Evolutionary conservation across 2,888 invertebrate species (phyloP), one percentile per base, ranked within the genome.

Genomic region (Cremastinae sp.): DNA sequence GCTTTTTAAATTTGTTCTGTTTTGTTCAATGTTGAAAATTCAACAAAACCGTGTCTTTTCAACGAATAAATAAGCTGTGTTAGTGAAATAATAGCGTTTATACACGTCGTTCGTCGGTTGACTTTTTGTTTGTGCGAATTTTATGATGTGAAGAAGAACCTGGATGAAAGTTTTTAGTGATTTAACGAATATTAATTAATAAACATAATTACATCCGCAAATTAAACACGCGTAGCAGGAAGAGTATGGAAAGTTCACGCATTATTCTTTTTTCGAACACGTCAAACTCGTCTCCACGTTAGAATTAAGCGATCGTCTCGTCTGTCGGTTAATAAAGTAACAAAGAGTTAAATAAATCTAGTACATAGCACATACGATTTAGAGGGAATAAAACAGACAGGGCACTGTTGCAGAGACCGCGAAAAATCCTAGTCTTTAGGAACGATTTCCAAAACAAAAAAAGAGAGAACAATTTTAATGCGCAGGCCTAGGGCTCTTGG

Each of bases 61-160:
- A 56, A 58, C 10, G 12, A 51, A 49, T 16, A 62, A 38, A 68
- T 18, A 49, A 51, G 56, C 38, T 69, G 58, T 38, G 18, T 56
- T 56, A 7, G 41, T 22, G 43, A 10, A 28, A 62, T 59, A n/a
- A n/a, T 3, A 28, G 28, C 28, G 28, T 28, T 28, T 28, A 28
- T 16, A 18, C 16, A 36, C 68, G 38, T 49, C 34, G 58, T 62
- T 53, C 59, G 58, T 62, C 62, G 43, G 49, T 72, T 51, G 58
- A 69, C 45, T 41, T 75, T 75, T 62, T 62, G 66, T 72, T 75
- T 51, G 8, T 51, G 68, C 14, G 66, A 68, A 53, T 72, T 72
- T 64, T 38, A 68, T 47, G 36, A 49, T 36, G 28, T 43, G 59
- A 10, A 12, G 51, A 53, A 14, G 12, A 68, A 61, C 12, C 54